These are phyloP conservation scores for Morpho deidamia DNA, from an alignment of 2,888 invertebrate species.

Conservation along the genomic window DNA sequence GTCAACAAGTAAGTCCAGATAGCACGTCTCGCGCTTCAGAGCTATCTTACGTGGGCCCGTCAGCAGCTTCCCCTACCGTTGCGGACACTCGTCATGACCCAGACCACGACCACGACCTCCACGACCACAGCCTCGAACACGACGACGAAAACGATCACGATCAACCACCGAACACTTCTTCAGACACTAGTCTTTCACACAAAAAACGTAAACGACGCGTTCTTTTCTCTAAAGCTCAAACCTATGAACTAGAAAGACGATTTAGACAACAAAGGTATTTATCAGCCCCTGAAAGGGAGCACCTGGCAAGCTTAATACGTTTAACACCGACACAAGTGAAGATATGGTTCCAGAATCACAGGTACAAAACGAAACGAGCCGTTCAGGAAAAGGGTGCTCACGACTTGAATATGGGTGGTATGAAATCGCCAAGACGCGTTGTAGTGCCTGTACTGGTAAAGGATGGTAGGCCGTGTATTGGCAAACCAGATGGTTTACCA, in stretches of 20 bases:
- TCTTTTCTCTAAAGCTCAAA: slow-evolving; percentile 98
- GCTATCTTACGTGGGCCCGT: slow-evolving; percentile 76
- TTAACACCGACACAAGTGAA: slow-evolving; percentile 98
- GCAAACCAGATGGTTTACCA: slow-evolving; percentile 74
- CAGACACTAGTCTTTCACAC: slow-evolving; percentile 75
- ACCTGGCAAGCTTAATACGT: slow-evolving; percentile 95
- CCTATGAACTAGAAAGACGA: slow-evolving; percentile 95
- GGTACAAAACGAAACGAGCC: slow-evolving; percentile 99
- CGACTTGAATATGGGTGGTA: slow-evolving; percentile 80
- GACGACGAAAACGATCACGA: slow-evolving; percentile 78
- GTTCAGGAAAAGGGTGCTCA: slow-evolving; percentile 93
- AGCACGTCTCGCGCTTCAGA: slow-evolving; percentile 93
- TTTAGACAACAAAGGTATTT: slow-evolving; percentile 98
- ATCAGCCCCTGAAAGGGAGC: slow-evolving; percentile 98
- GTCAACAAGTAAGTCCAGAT: slow-evolving; percentile 89
- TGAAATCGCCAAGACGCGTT: slow-evolving; percentile 92
- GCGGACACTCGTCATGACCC: slow-evolving; percentile 50
- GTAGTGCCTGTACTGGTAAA: slow-evolving; percentile 96
- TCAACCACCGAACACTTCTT: slow-evolving; percentile 46
- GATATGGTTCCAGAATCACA: slow-evolving; percentile 99
- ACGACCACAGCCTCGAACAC: slow-evolving; percentile 78
- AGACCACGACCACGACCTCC: slow-evolving; percentile 71
- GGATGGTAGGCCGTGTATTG: slow-evolving; percentile 94
- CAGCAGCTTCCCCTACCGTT: slow-evolving; percentile 56
- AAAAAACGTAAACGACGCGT: slow-evolving; percentile 97